These are phyloP conservation scores for Seison nebaliae DNA, from an alignment of 1,140 invertebrate genomes.

Conservation along the genomic window DNA sequence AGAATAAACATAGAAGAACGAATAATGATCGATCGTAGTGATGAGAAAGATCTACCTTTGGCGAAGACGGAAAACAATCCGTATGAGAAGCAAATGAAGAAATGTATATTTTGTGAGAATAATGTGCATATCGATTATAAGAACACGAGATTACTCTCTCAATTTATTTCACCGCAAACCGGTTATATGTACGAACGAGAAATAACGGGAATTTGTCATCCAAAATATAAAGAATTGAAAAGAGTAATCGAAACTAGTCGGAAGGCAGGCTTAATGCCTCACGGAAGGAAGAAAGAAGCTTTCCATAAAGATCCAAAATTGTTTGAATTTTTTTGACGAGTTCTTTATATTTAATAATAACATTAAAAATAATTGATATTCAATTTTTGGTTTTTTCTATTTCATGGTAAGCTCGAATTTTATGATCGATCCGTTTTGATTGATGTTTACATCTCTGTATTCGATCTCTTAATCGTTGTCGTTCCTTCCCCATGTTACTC, in stretches of 20 bases:
- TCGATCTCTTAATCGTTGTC: slow-evolving; percentile 1
- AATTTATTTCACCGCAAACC: slow-evolving; percentile 13
- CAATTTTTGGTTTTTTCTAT: no score
- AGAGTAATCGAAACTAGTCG: slow-evolving; percentile 6
- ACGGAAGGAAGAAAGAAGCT: slow-evolving; percentile 3
- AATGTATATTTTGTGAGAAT: slow-evolving; percentile 11
- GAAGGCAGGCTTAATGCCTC: slow-evolving; percentile 8
- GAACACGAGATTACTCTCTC: slow-evolving; percentile 5
- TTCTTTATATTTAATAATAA: no score
- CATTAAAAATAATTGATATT: no score
- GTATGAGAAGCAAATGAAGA: slow-evolving; percentile 1
- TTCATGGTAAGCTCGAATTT: slow-evolving; percentile 63
- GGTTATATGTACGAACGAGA: slow-evolving; percentile 10
- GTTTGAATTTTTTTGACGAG: no score
- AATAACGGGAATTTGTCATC: slow-evolving; percentile 6
- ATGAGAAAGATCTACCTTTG: no score
- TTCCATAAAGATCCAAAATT: slow-evolving; percentile 9
- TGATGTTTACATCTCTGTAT: slow-evolving; percentile 42
- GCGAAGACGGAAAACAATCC: slow-evolving; percentile 4
- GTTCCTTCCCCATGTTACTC: no score
- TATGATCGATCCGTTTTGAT: slow-evolving; percentile 50
- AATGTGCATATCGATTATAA: slow-evolving; percentile 9
- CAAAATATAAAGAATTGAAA: slow-evolving; percentile 8
- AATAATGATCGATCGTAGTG: no score
- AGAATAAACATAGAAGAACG: no score